Evolutionary conservation across 2,888 invertebrate species (phyloP), one percentile per base, ranked within the genome.

Genomic region (Orthonychiurus folsomi): DNA sequence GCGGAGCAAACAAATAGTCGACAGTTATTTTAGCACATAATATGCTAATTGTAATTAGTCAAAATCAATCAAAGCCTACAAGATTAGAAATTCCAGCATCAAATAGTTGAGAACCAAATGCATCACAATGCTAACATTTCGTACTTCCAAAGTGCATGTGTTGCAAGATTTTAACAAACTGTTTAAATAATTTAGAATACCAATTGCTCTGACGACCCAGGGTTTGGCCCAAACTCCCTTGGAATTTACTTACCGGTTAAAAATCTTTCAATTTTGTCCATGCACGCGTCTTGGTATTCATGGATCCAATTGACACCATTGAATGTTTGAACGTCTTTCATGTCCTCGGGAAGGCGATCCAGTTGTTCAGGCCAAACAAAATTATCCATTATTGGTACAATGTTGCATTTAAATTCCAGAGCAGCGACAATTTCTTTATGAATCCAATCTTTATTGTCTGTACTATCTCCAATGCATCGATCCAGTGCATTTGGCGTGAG

Each of bases 361-460:
- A 91, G 85, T n/a, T n/a, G n/a, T 74, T 93, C 89, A 2, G 97
- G 99, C 90, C 94, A 99, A 75, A 86, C 84, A 79, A 99, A 99
- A 79, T 93, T 94, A 80, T 99, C 99, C 77, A 93, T 91, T 71
- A 99, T 94, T 60, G 99, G 99, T 77, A 99, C 95, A 75, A 99
- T 97, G 79, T 99, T 99, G 80, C 97, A 97, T 73, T 91, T 88
- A 63, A 93, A 89, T 75, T 92, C 88, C 72, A 99, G 82, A 66
- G 99, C 99, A 69, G 94, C 93, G 62, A 93, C 93, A 74, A 97
- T 93, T 83, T 97, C 96, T 93, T 94, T 86, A 79, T 99, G 97
- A 64, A 99, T 95, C 99, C 99, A 99, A 81, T 99, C 99, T 81
- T 96, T 96, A 78, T 91, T 86, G 62, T 96, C 95, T 21, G 80